Evolutionary conservation across 2,888 invertebrate species (phyloP), one percentile per base, ranked within the genome.

Genomic region (Helleia helle): DNA sequence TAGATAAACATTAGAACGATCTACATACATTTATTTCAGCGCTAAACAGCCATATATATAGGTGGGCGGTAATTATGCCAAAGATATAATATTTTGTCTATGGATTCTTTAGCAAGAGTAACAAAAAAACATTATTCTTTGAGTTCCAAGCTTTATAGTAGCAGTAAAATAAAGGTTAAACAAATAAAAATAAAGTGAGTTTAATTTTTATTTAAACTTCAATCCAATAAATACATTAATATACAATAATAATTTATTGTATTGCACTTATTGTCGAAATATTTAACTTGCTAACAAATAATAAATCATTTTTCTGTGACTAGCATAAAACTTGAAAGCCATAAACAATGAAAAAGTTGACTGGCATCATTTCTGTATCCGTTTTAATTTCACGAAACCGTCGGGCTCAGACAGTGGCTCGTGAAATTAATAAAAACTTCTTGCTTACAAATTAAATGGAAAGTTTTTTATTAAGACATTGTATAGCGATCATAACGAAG

Each of bases 401-500:
- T 62, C 63, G 65, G 66, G 65, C 67, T 69, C 64, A 51, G 59
- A 65, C 63, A 46, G 43, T 38, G 53, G 62, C 65, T 62, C 60
- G 38, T 41, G 52, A 55, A 51, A 48, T 49, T 52, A 50, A 55
- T 47, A 53, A 56, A 46, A 56, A n/a, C n/a, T n/a, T 55, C 46
- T 42, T 43, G 43, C 34, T 38, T 30, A 43, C 41, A n/a, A 18
- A 22, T 38, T 14, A 31, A 25, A 9, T 15, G 29, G 15, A n/a
- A 22, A 11, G 7, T 17, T 17, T 18, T 17, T 15, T 25, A 18
- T 8, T 22, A 29, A 30, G 30, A 22, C 7, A 22, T 12, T 18
- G 7, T 34, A 34, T 12, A 36, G 22, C 24, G 11, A 29, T 12
- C 29, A 9, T 18, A 22, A 22, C 18, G 34, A 30, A 28, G 22